Percentiles rank a stretch among this genome's conserved stretches.
Evolutionary conservation across 2,113 vertebrate genomes (phyloP).

Genomic region (Thinocorus orbignyianus): DNA sequence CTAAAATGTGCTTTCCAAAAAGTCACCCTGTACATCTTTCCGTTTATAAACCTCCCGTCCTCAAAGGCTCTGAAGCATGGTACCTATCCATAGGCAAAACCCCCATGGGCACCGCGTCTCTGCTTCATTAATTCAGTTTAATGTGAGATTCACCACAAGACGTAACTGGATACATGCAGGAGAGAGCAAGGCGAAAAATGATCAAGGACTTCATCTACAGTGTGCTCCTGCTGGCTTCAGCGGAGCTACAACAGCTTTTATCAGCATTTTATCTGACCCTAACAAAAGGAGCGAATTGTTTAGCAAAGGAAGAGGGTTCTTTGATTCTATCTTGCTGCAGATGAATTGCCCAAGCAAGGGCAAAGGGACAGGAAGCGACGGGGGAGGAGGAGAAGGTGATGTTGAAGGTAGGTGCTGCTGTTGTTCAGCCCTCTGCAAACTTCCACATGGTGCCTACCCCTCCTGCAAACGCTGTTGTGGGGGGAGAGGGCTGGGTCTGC

Average conservation of each 20-base stretch:
- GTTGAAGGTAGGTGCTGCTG: slow-evolving; percentile 31
- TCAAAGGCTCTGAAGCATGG: background rate
- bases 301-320: slow-evolving; percentile 61
- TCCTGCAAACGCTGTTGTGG: background rate
- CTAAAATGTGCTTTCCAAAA: background rate
- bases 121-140: background rate
- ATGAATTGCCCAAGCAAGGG: slow-evolving; percentile 65
- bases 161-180: slow-evolving; percentile 30
- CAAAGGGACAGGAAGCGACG: slow-evolving; percentile 58
- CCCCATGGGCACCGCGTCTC: background rate
- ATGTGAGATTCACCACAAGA: background rate
- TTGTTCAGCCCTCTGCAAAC: background rate
- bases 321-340: slow-evolving; percentile 63
- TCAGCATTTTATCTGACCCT: slow-evolving; percentile 59
- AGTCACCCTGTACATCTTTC: background rate
- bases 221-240: slow-evolving; percentile 32
- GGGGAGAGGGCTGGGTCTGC: background rate
- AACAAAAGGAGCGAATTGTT: slow-evolving; percentile 58
- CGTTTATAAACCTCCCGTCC: background rate
- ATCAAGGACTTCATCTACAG: slow-evolving; percentile 10
- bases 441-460: background rate
- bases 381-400: slow-evolving; percentile 42
- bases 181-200: background rate
- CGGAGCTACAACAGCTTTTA: slow-evolving; percentile 45
- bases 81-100: background rate